Percentiles rank a stretch among this genome's conserved stretches.
Evolutionary conservation across 2,113 vertebrate genomes (phyloP).

Genomic region (Siphamia tubifer): DNA sequence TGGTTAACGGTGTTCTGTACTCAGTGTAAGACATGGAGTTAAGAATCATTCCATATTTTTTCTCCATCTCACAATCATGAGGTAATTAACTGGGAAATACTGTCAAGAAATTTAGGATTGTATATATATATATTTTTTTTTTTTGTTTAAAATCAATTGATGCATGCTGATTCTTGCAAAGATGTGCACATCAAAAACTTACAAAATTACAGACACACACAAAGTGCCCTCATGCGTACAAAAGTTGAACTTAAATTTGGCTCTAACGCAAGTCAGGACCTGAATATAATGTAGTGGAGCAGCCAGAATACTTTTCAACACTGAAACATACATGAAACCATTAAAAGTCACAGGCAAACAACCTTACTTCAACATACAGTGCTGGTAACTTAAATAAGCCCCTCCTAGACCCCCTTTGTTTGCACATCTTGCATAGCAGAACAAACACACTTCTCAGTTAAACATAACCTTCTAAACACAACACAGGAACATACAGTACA

Average conservation of each 20-base stretch:
- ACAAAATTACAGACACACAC: conserved; percentile 68
- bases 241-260: conserved; percentile 36
- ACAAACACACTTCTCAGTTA: conserved; percentile 14
- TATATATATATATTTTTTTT: neutral
- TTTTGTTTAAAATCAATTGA: no score
- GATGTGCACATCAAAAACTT: conserved; percentile 63
- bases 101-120: conserved; percentile 9
- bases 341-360: conserved; percentile 7
- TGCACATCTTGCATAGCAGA: conserved; percentile 2
- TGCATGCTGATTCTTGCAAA: no score
- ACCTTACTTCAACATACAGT: conserved; percentile 2
- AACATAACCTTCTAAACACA: neutral
- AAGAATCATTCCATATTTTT: conserved; percentile 44
- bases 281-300: conserved; percentile 13
- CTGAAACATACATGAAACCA: conserved; percentile 26
- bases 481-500: conserved; percentile 15
- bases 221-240: conserved; percentile 72
- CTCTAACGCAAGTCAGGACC: conserved; percentile 35
- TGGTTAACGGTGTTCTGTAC: conserved; percentile 14
- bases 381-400: conserved; percentile 4
- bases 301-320: neutral
- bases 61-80: conserved; percentile 55
- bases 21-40: conserved; percentile 74
- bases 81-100: conserved; percentile 53
- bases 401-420: neutral